phyloP scores from a whole-genome alignment of 2,113 vertebrate species.

The Morone chrysops region DNA sequence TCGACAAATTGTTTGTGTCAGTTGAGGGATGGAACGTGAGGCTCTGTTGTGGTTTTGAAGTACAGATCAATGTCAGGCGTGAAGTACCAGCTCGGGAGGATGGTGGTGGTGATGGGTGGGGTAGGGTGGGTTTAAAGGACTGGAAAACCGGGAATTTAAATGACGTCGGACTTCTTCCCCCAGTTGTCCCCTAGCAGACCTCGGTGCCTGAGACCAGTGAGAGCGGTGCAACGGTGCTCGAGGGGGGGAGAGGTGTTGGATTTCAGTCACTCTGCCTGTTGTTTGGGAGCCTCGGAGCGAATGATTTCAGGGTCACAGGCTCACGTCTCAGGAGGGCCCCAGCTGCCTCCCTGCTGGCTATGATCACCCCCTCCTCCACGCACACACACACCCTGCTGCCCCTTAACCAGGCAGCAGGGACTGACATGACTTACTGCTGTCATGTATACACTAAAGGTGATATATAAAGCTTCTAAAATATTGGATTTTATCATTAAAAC shows the following conservation, averaged over 20 bases:
- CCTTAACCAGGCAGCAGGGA: slow-evolving; percentile 14
- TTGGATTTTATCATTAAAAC: not conserved
- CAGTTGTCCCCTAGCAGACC: slow-evolving; percentile 49
- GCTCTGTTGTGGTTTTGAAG: slow-evolving; percentile 75
- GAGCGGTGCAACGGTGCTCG: not conserved
- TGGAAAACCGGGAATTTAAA: slow-evolving; percentile 42
- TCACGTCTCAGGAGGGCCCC: slow-evolving; percentile 55
- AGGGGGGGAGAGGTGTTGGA: slow-evolving; percentile 27
- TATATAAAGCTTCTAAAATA: not conserved
- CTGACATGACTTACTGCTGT: slow-evolving; percentile 5
- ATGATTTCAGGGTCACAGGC: slow-evolving; percentile 71
- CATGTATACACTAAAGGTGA: not conserved
- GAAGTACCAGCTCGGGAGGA: slow-evolving; percentile 33
- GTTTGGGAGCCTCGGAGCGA: slow-evolving; percentile 46
- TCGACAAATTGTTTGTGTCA: slow-evolving; percentile 79
- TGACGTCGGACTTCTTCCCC: slow-evolving; percentile 34
- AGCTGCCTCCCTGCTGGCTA: slow-evolving; percentile 60
- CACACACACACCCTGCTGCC: not conserved
- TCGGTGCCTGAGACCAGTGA: slow-evolving; percentile 14
- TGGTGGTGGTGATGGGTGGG: not conserved
- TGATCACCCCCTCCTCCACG: slow-evolving; percentile 2
- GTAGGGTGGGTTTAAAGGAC: not conserved
- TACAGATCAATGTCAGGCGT: slow-evolving; percentile 74
- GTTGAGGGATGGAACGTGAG: slow-evolving; percentile 64
- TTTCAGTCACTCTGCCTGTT: slow-evolving; percentile 54